These are phyloP conservation scores for Rallus crepitans DNA, from an alignment of 2,797 vertebrate species.

Conservation along the genomic window DNA sequence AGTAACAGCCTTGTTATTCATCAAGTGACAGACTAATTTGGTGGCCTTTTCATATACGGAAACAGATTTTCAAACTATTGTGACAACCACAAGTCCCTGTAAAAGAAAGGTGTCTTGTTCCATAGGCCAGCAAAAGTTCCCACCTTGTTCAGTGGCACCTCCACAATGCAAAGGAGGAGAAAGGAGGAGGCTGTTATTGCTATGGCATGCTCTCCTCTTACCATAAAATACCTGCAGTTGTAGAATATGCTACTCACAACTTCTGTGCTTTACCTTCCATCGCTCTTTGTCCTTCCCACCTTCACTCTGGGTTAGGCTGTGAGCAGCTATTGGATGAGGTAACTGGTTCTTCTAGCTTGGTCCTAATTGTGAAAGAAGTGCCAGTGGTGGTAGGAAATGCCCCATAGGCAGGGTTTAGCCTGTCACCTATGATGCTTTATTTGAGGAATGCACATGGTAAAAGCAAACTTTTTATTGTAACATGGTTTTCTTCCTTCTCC, in stretches of 20 bases:
- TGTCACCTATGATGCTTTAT: not conserved
- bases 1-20: not conserved
- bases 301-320: not conserved
- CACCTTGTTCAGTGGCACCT: not conserved
- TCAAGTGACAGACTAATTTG: not conserved
- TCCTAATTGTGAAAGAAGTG: rapidly evolving
- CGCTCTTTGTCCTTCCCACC: not conserved
- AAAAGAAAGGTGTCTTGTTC: not conserved
- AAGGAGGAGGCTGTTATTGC: not conserved
- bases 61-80: not conserved
- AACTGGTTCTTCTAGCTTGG: not conserved
- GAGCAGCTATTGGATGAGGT: not conserved
- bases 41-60: not conserved
- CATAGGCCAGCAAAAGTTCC: not conserved
- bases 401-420: not conserved
- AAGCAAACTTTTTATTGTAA: not conserved
- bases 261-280: not conserved
- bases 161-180: not conserved
- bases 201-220: not conserved
- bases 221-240: not conserved
- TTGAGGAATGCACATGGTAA: not conserved
- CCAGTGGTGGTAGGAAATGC: not conserved
- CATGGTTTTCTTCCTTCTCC: not conserved
- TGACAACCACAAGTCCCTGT: not conserved
- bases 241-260: not conserved